These are phyloP conservation scores for Eupithecia subumbrata DNA, from an alignment of 2,888 invertebrate species.

Conservation along the genomic window DNA sequence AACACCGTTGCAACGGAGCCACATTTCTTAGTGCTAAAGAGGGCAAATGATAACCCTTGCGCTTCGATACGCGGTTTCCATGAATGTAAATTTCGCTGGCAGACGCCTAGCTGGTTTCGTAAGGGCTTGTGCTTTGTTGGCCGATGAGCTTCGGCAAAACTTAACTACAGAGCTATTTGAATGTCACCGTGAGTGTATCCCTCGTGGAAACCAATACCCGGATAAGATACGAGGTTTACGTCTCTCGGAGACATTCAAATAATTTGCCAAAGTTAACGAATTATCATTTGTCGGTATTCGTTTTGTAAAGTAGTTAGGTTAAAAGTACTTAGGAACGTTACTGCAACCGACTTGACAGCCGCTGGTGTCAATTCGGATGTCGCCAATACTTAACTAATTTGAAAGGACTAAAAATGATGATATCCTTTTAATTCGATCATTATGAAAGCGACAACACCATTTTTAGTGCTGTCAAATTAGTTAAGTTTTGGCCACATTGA, in stretches of 20 bases:
- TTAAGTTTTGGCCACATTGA: neutral
- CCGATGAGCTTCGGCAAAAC: neutral
- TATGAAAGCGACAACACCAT: no score
- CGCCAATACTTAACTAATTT: no score
- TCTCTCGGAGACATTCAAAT: neutral
- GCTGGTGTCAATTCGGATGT: no score
- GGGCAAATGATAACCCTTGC: conserved; percentile 67
- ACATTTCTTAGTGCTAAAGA: conserved; percentile 61
- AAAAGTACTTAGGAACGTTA: no score
- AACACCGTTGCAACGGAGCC: conserved; percentile 54
- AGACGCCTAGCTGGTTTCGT: conserved; percentile 40
- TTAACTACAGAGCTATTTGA: neutral
- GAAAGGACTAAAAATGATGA: no score
- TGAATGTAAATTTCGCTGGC: conserved; percentile 60
- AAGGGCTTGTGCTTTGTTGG: conserved; percentile 15
- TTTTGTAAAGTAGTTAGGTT: neutral
- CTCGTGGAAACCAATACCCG: neutral
- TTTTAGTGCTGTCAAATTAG: neutral
- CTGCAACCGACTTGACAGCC: no score
- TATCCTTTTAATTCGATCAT: no score
- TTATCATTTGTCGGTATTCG: neutral
- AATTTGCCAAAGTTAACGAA: neutral
- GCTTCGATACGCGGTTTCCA: conserved; percentile 56
- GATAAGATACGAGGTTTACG: neutral
- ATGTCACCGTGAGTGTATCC: neutral